Evolutionary conservation across 2,888 invertebrate genomes (phyloP), one percentile per base, ranked within the genome.

Genomic region (Tribolium freemani): DNA sequence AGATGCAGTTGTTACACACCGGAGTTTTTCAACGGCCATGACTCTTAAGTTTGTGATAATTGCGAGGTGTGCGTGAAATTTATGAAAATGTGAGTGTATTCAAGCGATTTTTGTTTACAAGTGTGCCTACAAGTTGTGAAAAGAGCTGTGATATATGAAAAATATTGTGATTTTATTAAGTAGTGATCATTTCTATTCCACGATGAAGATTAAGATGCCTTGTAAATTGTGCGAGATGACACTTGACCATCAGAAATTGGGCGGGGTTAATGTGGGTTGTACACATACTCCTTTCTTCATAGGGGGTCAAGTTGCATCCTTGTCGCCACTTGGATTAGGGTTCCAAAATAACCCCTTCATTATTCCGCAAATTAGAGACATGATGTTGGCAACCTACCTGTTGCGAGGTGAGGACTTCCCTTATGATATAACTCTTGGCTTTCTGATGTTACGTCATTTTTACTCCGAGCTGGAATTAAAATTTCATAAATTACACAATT

Each of bases 341-440:
- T 85, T 86, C 83, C 88, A 81, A 84, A 87, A 81, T 85, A 86
- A 85, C 80, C 87, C 89, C 69, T 86, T 90, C 76, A 86, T 88
- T 82, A 84, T 88, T 80, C 88, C 88, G 69, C 90, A 90, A 83
- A 88, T 91, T 82, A 89, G 89, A 87, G 90, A 91, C 84, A 89
- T 91, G 88, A 88, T 91, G 87, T 87, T 91, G 80, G 90, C 90
- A 75, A 90, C 91, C 79, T 91, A 90, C 87, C 87, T 91, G 84
- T 88, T 91, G 80, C 88, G 89, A 91, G 91, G 91, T 91, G 88
- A 88, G 84, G n/a, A 2, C 53, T 38, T 38, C 11, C 30, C 16
- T 44, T 58, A 31, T 44, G 44, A 44, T 44, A 11, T 30, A 13
- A 13, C 21, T 45, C n/a, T 20, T 53, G 30, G 51, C 53, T 66